Percentiles rank a stretch among this genome's conserved stretches.
These are phyloP conservation scores for Callinectes sapidus DNA, from an alignment of 2,888 invertebrate genomes.

Conservation along the genomic window DNA sequence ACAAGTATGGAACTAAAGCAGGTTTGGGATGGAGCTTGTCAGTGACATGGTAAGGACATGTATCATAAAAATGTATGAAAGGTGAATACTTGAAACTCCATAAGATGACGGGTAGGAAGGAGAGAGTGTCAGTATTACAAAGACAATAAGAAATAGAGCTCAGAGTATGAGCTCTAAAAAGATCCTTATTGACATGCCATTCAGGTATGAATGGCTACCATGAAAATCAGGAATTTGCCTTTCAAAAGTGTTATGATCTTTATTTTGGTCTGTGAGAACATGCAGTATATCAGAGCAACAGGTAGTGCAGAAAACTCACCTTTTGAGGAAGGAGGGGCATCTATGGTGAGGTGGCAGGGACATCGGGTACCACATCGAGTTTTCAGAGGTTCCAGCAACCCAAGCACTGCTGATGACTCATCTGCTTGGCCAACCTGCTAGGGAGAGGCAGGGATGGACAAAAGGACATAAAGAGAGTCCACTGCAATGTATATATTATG, in stretches of 20 bases:
- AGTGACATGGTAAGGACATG: neutral
- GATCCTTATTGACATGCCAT: too few species aligned
- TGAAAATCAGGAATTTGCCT: neutral
- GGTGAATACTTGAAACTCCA: neutral
- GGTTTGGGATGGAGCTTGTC: neutral
- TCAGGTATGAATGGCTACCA: neutral
- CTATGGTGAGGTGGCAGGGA: constrained; percentile 27
- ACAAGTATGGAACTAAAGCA: neutral
- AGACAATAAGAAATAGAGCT: neutral
- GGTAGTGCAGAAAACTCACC: neutral
- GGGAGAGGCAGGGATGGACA: neutral
- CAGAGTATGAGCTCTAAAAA: neutral
- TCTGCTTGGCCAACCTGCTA: constrained; percentile 60
- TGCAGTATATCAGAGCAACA: neutral
- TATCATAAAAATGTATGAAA: neutral
- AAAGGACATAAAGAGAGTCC: neutral
- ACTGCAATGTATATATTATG: neutral
- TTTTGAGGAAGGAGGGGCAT: neutral
- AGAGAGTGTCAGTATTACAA: neutral
- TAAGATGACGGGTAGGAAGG: neutral
- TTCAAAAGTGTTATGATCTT: neutral
- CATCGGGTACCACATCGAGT: constrained; percentile 49
- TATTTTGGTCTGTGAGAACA: neutral
- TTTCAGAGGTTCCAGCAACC: constrained; percentile 27
- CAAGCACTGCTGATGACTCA: constrained; percentile 54